Percentiles rank a stretch among this genome's conserved stretches.
Evolutionary conservation across 2,888 invertebrate species (phyloP).

Genomic region (Vanessa cardui): DNA sequence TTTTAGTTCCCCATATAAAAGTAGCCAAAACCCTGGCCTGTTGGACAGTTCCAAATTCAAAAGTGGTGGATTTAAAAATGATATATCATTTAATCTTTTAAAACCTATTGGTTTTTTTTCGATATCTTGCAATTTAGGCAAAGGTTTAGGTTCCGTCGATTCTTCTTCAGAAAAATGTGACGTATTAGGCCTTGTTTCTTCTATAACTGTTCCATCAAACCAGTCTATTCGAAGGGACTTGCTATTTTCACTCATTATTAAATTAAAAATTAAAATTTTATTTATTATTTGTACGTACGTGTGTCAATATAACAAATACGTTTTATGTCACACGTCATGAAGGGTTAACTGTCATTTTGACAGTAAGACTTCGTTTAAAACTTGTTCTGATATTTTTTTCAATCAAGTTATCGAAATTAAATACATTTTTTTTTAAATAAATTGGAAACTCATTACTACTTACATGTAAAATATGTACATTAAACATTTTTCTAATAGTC

Average conservation of each 20-base stretch:
- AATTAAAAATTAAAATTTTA: conserved; percentile 2
- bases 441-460: too few species aligned
- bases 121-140: conserved; percentile 49
- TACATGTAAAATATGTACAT: too few species aligned
- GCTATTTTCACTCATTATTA: conserved; percentile 56
- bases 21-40: conserved; percentile 72
- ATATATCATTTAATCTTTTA: conserved; percentile 69
- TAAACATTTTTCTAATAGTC: too few species aligned
- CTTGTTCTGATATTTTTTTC: too few species aligned
- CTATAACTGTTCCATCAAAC: conserved; percentile 75
- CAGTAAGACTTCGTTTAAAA: too few species aligned
- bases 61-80: conserved; percentile 63
- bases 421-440: too few species aligned
- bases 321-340: too few species aligned
- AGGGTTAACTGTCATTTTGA: too few species aligned
- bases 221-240: conserved; percentile 74
- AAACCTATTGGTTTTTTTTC: conserved; percentile 76
- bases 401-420: too few species aligned
- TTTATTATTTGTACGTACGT: not conserved
- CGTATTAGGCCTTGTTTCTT: conserved; percentile 53
- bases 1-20: conserved; percentile 67
- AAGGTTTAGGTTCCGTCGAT: conserved; percentile 44
- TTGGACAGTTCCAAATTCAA: conserved; percentile 70
- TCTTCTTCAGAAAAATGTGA: conserved; percentile 62
- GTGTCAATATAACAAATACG: not conserved